Conservation (phyloP, 2,113 vertebrate genomes). For the Trachemys scripta region DNA sequence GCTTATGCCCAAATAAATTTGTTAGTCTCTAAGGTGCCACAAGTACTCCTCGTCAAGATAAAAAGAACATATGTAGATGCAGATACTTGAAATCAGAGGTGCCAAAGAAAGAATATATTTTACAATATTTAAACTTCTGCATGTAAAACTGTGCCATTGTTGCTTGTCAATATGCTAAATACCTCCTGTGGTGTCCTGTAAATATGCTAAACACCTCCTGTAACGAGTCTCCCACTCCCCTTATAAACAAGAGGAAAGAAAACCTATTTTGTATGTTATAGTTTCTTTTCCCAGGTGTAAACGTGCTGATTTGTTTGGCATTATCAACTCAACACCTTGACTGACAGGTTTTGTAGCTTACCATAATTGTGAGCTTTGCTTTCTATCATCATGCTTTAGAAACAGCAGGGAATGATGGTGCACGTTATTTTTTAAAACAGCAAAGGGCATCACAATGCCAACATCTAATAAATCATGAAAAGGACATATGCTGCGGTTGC, state of each 20-base stretch:
- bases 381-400: conserved; percentile 23
- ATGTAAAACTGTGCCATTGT: conserved; percentile 51
- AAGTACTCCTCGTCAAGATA: too few species aligned
- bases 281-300: conserved; percentile 41
- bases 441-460: conserved; percentile 12
- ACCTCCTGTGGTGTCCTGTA: conserved; percentile 63
- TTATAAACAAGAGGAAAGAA: conserved; percentile 60
- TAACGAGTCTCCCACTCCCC: conserved; percentile 25
- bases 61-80: background rate
- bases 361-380: conserved; percentile 27
- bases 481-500: background rate
- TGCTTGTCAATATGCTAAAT: conserved; percentile 73
- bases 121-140: conserved; percentile 62
- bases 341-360: conserved; percentile 27
- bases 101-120: conserved; percentile 11
- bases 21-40: too few species aligned
- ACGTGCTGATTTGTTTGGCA: conserved; percentile 43
- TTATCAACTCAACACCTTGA: conserved; percentile 22
- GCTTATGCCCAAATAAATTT: too few species aligned
- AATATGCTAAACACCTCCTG: conserved; percentile 69
- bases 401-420: conserved; percentile 49
- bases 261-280: conserved; percentile 39
- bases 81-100: conserved; percentile 45
- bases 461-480: conserved; percentile 49
- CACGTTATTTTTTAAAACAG: conserved; percentile 47